Evolutionary conservation across 2,888 invertebrate species (phyloP).

Genomic region (Aphodius granarius): DNA sequence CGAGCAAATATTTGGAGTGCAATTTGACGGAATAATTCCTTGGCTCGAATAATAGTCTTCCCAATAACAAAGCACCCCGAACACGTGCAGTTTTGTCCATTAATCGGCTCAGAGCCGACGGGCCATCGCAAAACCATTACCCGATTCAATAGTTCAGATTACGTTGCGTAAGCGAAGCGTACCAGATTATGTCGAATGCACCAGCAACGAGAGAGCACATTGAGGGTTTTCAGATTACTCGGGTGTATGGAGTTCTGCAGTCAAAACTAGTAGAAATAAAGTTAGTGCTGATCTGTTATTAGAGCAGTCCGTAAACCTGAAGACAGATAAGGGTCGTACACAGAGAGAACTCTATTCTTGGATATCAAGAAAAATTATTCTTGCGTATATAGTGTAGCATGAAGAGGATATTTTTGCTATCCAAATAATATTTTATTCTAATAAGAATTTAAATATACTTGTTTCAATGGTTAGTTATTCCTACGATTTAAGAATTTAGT

Average conservation of each 20-base stretch:
- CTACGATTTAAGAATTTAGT: too few species aligned
- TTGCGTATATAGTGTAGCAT: too few species aligned
- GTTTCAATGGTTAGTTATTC: too few species aligned
- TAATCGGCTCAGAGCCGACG: constrained; percentile 35
- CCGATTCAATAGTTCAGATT: constrained; percentile 37
- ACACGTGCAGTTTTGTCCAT: constrained; percentile 9
- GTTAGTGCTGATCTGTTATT: constrained; percentile 3
- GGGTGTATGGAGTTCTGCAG: neutral
- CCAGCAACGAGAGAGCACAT: neutral
- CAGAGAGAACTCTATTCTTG: too few species aligned
- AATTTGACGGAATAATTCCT: neutral
- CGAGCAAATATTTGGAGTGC: neutral
- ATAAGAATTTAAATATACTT: too few species aligned
- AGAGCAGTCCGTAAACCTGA: neutral
- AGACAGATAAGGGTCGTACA: too few species aligned
- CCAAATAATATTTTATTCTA: too few species aligned
- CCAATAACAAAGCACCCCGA: constrained; percentile 10
- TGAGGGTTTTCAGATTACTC: constrained; percentile 6
- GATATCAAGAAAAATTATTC: too few species aligned
- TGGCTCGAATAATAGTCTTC: neutral
- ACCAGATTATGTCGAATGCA: constrained; percentile 37
- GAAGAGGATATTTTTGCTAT: too few species aligned
- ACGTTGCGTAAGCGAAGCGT: constrained; percentile 35
- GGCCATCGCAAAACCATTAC: constrained; percentile 36
- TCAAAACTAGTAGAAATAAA: neutral